Base-by-base conservation (phyloP, 2,113 vertebrate species). In the Cyprinodon variegatus region DNA sequence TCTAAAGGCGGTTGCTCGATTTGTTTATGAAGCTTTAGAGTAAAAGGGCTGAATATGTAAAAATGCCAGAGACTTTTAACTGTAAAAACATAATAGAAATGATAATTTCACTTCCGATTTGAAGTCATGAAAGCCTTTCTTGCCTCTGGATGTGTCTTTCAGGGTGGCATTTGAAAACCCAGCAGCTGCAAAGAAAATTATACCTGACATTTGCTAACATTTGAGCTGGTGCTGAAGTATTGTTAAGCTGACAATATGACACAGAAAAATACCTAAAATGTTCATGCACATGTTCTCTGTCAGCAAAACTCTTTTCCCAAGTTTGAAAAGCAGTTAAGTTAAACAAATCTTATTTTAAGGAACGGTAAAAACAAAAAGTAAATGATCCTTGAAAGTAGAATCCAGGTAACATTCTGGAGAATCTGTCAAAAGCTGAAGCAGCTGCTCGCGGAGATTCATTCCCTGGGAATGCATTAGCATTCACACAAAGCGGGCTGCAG, bases 131-230 rank as follows among this genome's bases (percentile, higher is more conserved):
- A 62, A 63, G 12, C 7, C 7, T 64, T 40, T 10, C 1, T 38
- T 40, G 14, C 62, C 7, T 68, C 15, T 39, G 22, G 37, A 5
- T 37, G 41, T 38, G 29, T 11, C 60, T n/a, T 20, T 20, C 13
- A 13, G 17, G 14, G 15, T 38, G n/a, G 22, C 36, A 43, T 80
- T 60, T 20, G 70, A 22, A 14, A 40, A 48, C 50, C 46, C 48
- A 61, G 68, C 76, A 61, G 43, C 68, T 61, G 57, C 71, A 61
- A 43, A 63, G 40, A 12, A 79, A 79, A 77, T 82, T 83, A 75
- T 22, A 11, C 68, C 22, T 77, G 83, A 74, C 81, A 81, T 83
- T 85, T 83, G 59, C 64, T 20, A 72, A 12, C 60, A 36, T 70
- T 50, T 61, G 17, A 53, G 15, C 39, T 20, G 48, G 14, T 15